phyloP scores from a whole-genome alignment of 1,140 invertebrate species.

The Pseudomyrmex gracilis region DNA sequence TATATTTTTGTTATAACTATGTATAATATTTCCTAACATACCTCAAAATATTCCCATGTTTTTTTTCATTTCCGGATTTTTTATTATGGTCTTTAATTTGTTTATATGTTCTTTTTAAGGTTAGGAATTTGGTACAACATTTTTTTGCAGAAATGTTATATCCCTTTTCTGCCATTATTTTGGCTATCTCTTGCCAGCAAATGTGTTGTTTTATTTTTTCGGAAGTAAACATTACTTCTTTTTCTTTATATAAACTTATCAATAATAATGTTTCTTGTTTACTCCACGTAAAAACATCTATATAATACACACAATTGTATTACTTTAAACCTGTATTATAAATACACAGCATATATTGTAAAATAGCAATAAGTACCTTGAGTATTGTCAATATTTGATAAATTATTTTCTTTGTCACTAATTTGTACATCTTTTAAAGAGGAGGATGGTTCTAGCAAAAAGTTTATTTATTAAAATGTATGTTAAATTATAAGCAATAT shows the following conservation, averaged over 20 bases:
- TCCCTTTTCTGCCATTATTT: not conserved
- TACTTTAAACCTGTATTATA: not conserved
- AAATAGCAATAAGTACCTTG: too few relatives aligned
- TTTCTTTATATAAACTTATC: constrained; percentile 1
- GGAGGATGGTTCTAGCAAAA: too few relatives aligned
- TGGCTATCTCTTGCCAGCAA: not conserved
- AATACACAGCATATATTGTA: not conserved
- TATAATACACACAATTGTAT: not conserved
- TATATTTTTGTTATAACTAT: not conserved
- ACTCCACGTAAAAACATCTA: not conserved
- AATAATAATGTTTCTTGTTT: constrained; percentile 7
- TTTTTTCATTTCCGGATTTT: not conserved
- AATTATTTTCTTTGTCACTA: not conserved
- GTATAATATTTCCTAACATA: not conserved
- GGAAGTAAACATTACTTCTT: not conserved
- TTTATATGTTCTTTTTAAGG: not conserved
- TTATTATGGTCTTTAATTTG: constrained; percentile 6
- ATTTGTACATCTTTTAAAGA: not conserved
- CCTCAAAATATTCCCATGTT: constrained; percentile 12
- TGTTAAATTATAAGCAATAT: not conserved
- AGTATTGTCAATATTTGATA: too few relatives aligned
- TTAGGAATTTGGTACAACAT: constrained; percentile 12
- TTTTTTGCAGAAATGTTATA: not conserved
- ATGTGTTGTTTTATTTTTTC: not conserved
- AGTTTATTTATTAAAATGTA: not conserved